Percentiles rank a stretch among this genome's conserved stretches.
Conservation (phyloP, 2,113 vertebrate species). For the cattle (Bos taurus) region ARS-UCD2.0 NC_037337.1:28735501-28736000, state of each 20-base stretch:
- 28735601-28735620: background rate
- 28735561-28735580: background rate
- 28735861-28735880: background rate
- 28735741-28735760: background rate
- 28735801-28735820: background rate
- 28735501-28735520: background rate
- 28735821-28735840: background rate
- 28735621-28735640: background rate
- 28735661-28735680: background rate
- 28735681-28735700: background rate
- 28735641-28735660: background rate
- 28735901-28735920: background rate
- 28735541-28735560: background rate
- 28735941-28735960: background rate
- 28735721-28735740: background rate
- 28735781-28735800: background rate
- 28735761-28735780: background rate
- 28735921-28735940: background rate
- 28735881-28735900: background rate
- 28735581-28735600: background rate
- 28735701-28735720: background rate
- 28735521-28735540: background rate
- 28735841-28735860: background rate
- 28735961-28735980: fast-evolving
- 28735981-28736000: fast-evolving